Base-by-base conservation (phyloP, 35 echinoderm and acorn worm genomes). In the Lytechinus variegatus region DNA sequence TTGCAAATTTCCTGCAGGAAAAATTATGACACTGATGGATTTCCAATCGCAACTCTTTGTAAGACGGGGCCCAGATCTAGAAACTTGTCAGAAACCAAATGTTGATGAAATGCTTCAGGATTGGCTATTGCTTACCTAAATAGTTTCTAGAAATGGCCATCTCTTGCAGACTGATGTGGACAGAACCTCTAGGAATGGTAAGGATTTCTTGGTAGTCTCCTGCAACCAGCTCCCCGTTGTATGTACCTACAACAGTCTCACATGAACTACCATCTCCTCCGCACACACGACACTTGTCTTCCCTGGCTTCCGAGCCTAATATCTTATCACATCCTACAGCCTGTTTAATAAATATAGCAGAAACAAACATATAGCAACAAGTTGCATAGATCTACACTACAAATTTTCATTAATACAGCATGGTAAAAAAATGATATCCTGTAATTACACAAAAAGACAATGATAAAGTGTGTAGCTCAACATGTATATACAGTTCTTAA, bases 231-330 rank as follows among this genome's bases (percentile, higher is more conserved):
- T 94, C 33, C 5, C 95, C 94, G 14, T 94, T 94, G 66, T 96
- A 97, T 8, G 52, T 91, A 5, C 95, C 96, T 24, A 61, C 88
- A 14, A 98, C 96, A 19, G 97, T 99, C 44, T 98, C 98, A 86
- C 98, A 99, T 19, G 98, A 96, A 89, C 94, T 96, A 8, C 98
- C 98, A 66, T 99, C 98, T 7, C 98, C 97, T 9, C 97, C 98
- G 21, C 98, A 99, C 8, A 98, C 89, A n/a, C 97, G 97, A 96
- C 98, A 99, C 58, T 97, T 97, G 95, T 99, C 98, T 86, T 98
- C 96, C 51, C 55, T 96, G 28, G 95, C 89, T 9, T 97, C 95
- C 1, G 98, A 99, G 29, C 96, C 96, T 54, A 99, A 86, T 21
- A 96, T 60, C 58, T 96, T 97, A 72, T 99, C 98, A 96, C 98